Evolutionary conservation across 2,888 invertebrate species (phyloP).

Genomic region (Ichneumoninae sp.): DNA sequence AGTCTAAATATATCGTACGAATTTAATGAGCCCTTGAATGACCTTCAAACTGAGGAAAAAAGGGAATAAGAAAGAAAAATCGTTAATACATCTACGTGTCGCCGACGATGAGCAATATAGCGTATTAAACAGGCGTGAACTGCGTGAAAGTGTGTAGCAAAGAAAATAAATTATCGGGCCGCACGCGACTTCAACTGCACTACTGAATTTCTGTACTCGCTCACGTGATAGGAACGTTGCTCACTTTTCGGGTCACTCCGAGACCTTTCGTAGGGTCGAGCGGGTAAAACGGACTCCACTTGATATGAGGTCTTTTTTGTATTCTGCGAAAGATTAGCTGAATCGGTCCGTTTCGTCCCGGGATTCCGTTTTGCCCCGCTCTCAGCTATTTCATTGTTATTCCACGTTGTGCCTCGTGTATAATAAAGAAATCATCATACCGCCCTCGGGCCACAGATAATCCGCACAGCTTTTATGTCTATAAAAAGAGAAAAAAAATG

Average conservation of each 20-base stretch:
- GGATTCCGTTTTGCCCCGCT: no score
- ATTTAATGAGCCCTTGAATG: conserved; percentile 29
- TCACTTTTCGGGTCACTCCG: conserved; percentile 5
- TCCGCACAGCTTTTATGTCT: background rate
- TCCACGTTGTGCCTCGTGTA: background rate
- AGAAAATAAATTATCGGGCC: background rate
- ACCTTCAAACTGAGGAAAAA: background rate
- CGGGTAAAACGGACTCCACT: background rate
- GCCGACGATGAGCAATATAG: conserved; percentile 25
- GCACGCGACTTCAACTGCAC: conserved; percentile 26
- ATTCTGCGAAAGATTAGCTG: no score
- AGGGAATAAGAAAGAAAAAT: conserved; percentile 30
- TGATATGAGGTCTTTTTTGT: no score
- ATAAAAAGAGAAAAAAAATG: background rate
- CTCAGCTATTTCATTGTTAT: background rate
- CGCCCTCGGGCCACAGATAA: background rate
- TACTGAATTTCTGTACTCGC: conserved; percentile 12
- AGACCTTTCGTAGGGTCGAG: background rate
- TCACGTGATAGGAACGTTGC: background rate
- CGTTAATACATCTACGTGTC: conserved; percentile 36
- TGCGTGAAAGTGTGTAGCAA: background rate
- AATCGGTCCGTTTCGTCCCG: no score
- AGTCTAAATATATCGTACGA: conserved; percentile 10
- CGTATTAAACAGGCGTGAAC: conserved; percentile 24
- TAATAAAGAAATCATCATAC: background rate